These are phyloP conservation scores for Ammodramus savannarum DNA, from an alignment of 2,113 vertebrate genomes.

Conservation along the genomic window DNA sequence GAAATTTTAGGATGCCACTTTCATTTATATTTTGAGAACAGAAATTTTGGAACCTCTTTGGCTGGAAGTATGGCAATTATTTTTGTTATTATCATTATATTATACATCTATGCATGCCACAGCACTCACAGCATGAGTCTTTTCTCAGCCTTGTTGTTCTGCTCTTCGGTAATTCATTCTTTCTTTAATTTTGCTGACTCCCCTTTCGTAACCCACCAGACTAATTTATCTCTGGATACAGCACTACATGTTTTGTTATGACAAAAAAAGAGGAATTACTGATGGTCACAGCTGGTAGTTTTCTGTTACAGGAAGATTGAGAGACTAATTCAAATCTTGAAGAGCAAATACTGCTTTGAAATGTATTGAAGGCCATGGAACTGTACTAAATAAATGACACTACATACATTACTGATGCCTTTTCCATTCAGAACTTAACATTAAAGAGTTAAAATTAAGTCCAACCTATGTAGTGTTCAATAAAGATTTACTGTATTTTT, in stretches of 20 bases:
- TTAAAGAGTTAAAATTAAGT: not conserved
- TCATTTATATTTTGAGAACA: not conserved
- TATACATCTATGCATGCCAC: not conserved
- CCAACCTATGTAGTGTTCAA: not conserved
- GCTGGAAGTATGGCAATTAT: not conserved
- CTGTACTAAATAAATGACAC: not conserved
- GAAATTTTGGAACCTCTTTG: not conserved
- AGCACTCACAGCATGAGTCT: not conserved
- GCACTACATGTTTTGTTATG: not conserved
- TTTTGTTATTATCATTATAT: not conserved
- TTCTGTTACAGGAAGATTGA: not conserved
- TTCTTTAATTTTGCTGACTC: conserved; percentile 27
- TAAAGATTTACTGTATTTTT: not conserved
- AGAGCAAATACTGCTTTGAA: conserved; percentile 2
- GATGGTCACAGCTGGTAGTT: conserved; percentile 6
- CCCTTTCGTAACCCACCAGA: not conserved
- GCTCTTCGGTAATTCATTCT: not conserved
- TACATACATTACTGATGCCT: not conserved
- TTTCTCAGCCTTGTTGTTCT: not conserved
- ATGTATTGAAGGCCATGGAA: not conserved
- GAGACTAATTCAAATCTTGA: conserved; percentile 7
- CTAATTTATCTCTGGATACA: conserved; percentile 7
- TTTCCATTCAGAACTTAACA: not conserved
- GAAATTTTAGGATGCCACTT: not conserved
- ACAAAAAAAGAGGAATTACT: conserved; percentile 7